Percentiles rank a stretch among this genome's conserved stretches.
Evolutionary conservation across 1,140 invertebrate genomes (phyloP).

Genomic region (Heliothis virescens): DNA sequence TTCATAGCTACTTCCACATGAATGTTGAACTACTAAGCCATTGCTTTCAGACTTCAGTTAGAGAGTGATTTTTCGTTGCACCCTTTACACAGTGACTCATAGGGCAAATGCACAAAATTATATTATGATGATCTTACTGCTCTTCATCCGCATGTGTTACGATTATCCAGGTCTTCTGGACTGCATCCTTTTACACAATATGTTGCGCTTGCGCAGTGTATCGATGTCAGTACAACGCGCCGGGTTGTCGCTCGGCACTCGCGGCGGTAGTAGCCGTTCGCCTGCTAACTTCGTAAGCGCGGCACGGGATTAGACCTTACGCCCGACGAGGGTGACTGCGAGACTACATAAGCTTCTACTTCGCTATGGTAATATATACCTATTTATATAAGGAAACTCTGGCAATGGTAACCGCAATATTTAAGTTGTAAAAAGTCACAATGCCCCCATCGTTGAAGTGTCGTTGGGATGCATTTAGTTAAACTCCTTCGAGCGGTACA

Average conservation of each 20-base stretch:
- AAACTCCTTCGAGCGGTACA: background rate
- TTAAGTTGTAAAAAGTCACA: too few relatives aligned
- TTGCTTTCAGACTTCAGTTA: too few relatives aligned
- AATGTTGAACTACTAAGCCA: too few relatives aligned
- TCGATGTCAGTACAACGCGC: slow-evolving; percentile 9
- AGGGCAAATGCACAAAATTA: too few relatives aligned
- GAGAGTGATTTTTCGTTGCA: too few relatives aligned
- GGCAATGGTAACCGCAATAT: too few relatives aligned
- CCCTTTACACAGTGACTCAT: too few relatives aligned
- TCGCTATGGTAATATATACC: background rate
- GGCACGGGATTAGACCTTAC: background rate
- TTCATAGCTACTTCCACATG: background rate
- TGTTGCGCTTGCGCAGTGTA: slow-evolving; percentile 11
- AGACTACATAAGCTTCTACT: background rate
- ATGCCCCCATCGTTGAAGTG: background rate
- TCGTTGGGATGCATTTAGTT: background rate
- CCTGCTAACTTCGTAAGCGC: background rate
- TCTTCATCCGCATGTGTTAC: too few relatives aligned
- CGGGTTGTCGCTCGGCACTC: background rate
- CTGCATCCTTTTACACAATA: background rate
- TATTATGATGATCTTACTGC: too few relatives aligned
- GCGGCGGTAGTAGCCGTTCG: background rate
- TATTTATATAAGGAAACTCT: too few relatives aligned
- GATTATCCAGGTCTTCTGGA: background rate
- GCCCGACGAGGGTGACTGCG: background rate